These are phyloP conservation scores for Idaea biselata DNA, from an alignment of 2,888 invertebrate species.

Conservation along the genomic window DNA sequence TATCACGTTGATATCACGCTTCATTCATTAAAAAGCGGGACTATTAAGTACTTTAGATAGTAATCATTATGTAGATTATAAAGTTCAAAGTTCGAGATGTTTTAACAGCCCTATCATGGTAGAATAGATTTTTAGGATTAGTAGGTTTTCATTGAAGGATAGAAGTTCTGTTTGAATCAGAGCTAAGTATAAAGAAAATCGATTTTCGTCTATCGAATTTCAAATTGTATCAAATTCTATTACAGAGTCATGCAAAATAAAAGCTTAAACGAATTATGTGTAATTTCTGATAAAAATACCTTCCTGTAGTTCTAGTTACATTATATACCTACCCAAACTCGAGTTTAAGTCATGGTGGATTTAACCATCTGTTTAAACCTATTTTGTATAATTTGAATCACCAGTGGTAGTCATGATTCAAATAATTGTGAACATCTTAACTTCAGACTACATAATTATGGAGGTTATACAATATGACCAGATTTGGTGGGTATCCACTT, in stretches of 20 bases:
- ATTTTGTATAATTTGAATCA: not conserved
- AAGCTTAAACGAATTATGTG: too few species aligned
- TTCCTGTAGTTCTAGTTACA: too few species aligned
- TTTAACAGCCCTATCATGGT: too few species aligned
- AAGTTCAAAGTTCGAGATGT: too few species aligned
- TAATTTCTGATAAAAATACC: too few species aligned
- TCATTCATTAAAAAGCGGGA: slow-evolving; percentile 2
- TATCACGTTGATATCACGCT: slow-evolving; percentile 2
- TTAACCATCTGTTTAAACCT: not conserved
- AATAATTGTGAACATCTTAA: not conserved
- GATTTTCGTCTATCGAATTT: too few species aligned
- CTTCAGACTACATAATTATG: not conserved
- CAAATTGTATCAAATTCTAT: too few species aligned
- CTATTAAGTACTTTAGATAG: not conserved
- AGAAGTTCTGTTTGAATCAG: too few species aligned
- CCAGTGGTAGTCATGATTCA: not conserved
- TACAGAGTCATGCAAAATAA: too few species aligned
- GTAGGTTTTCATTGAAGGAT: too few species aligned
- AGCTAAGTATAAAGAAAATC: too few species aligned
- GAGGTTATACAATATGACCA: not conserved
- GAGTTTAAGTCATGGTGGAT: not conserved
- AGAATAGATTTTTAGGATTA: too few species aligned
- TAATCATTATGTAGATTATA: not conserved
- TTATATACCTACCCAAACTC: not conserved
- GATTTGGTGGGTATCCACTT: not conserved